Evolutionary conservation across 2,113 vertebrate genomes (phyloP), one percentile per base, ranked within the genome.

Genomic region (Pituophis catenifer): DNA sequence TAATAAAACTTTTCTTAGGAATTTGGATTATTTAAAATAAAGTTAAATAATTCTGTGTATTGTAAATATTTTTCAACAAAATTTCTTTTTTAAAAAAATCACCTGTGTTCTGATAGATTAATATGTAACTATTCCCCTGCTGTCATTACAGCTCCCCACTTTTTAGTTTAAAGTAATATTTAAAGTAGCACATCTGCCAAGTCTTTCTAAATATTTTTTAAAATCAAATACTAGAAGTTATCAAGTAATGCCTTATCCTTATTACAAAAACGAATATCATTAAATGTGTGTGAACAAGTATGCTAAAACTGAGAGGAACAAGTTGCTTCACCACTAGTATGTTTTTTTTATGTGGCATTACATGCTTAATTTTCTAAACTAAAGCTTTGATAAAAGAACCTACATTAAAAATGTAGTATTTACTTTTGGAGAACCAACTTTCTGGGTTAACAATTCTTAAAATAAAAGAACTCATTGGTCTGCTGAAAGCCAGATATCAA

Each of bases 351-450:
- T 94, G 90, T 93, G 58, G 54, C 88, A 88, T 65, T 65, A 65
- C 26, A 65, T 87, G 81, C 93, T 94, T 81, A 93, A 93, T 88
- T 94, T 95, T 95, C 94, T 87, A 17, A 92, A 93, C 8, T 92
- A 89, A 94, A 92, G 93, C 92, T 59, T 91, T 92, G 86, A 48
- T 92, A 85, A 94, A 94, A 92, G 0, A 93, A 95, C 53, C 93
- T 90, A 91, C 90, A 94, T 92, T 87, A 92, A 94, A 96, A 94
- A 94, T 95, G 57, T 90, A 92, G 92, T 91, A 92, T 90, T 54
- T 8, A 33, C 1, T 8, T 48, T 90, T 65, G 4, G 29, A 13
- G 50, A 48, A 17, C 4, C 62, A 52, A 17, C 44, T 24, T 90
- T 70, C 44, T 62, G 33, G 44, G 62, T 52, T 52, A 21, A 70